phyloP scores from a whole-genome alignment of 2,113 vertebrate species.

The Regulus satrapa region DNA sequence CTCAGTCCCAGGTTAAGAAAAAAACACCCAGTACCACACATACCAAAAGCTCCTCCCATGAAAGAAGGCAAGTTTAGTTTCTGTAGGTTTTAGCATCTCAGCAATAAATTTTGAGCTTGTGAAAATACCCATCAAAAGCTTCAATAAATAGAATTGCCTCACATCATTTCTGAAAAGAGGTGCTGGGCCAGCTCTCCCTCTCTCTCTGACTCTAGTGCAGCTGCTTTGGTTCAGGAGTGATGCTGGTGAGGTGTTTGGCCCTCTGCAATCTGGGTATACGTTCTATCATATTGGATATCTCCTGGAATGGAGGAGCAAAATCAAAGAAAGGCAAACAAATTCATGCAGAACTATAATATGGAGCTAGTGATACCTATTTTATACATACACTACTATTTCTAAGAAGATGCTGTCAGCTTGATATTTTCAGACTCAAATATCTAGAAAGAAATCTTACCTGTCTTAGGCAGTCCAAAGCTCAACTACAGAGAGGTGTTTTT shows the following conservation, averaged over 20 bases:
- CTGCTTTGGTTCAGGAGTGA: neutral
- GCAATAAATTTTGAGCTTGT: neutral
- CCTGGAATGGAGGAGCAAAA: neutral
- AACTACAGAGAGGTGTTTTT: neutral
- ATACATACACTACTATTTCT: neutral
- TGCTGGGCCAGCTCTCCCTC: neutral
- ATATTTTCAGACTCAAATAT: neutral
- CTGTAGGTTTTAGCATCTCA: neutral
- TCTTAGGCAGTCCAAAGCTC: neutral
- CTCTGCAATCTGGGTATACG: neutral
- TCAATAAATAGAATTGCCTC: neutral
- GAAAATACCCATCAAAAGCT: conserved; percentile 7
- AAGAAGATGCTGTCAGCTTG: neutral
- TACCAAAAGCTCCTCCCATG: neutral
- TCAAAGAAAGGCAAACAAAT: neutral
- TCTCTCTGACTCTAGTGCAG: neutral
- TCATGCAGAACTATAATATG: neutral
- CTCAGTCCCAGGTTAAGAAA: neutral
- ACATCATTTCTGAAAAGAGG: neutral
- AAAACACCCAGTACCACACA: neutral
- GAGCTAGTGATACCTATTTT: neutral
- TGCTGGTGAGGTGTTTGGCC: neutral
- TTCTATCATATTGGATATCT: rapidly evolving
- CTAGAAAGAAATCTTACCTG: neutral
- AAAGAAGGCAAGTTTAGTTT: neutral